A percentile compares a stretch with the other conserved stretches of the same genome.
These are phyloP conservation scores for Marisa cornuarietis DNA, from an alignment of 1,140 invertebrate genomes.

Conservation along the genomic window DNA sequence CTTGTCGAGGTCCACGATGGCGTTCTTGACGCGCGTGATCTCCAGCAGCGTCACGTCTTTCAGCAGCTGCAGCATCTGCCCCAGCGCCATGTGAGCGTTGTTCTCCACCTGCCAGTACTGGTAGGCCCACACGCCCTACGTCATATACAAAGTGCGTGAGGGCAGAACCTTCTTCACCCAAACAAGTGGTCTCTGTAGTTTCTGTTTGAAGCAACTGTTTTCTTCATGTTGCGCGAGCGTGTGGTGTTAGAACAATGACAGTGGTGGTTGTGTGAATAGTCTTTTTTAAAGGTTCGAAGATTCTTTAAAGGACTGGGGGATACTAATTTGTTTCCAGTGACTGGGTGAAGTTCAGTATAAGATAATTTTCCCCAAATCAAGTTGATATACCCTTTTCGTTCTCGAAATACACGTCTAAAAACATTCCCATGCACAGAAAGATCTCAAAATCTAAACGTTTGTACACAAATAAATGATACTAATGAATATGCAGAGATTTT, in stretches of 20 bases:
- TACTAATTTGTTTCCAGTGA: too few species aligned
- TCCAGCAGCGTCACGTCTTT: conserved; percentile 44
- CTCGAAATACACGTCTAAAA: too few species aligned
- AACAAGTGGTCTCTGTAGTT: background rate
- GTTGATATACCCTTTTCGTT: too few species aligned
- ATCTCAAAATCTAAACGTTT: background rate
- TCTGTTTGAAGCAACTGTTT: background rate
- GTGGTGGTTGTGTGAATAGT: too few species aligned
- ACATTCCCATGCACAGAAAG: too few species aligned
- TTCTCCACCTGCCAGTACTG: conserved; percentile 39
- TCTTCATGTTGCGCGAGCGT: too few species aligned
- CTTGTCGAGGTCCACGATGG: conserved; percentile 47
- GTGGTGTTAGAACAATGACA: too few species aligned
- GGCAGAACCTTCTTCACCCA: background rate
- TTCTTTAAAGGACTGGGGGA: too few species aligned
- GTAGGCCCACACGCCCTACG: conserved; percentile 33
- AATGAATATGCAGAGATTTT: background rate
- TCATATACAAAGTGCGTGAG: background rate
- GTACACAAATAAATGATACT: background rate
- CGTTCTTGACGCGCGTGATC: conserved; percentile 43
- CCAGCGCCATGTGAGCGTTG: conserved; percentile 20
- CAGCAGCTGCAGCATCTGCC: conserved; percentile 31
- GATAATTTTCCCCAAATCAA: too few species aligned
- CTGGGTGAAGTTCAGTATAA: too few species aligned
- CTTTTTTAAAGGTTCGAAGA: too few species aligned